Evolutionary conservation across 2,113 vertebrate species (phyloP), one percentile per base, ranked within the genome.

Genomic region (Clarias batrachus): DNA sequence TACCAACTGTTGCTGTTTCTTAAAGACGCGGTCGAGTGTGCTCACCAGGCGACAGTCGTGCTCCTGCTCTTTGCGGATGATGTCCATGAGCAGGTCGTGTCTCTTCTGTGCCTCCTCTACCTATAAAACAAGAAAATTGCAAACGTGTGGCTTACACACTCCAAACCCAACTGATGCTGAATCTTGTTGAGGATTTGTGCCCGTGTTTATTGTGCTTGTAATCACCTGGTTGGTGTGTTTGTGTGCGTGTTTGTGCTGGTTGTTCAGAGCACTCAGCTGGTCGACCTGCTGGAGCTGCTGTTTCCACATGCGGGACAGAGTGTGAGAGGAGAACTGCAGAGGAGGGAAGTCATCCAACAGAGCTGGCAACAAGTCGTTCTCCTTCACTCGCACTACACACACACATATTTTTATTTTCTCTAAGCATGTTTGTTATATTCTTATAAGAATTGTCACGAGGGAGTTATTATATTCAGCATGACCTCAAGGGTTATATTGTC

Each of bases 41-140:
- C 96, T 90, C 94, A 99, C 98, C 96, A 99, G 92, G 73, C 97
- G 96, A 87, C 88, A 96, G 88, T 92, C 96, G 89, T 97, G 97
- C 21, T 96, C 96, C 84, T 96, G 96, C 19, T 98, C 95, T 92
- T 95, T 98, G 88, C 91, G 96, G 82, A 97, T 92, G 79, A 98
- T 94, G 23, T 93, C 93, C 90, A 94, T 92, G 56, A 99, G 95
- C 62, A 98, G 94, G 48, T 97, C 95, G 0, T 98, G 95, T 91
- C 96, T 97, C 93, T 91, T 96, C 89, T 97, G 94, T 9, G 96
- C 96, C 89, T 97, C 96, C 87, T 96, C 94, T 93, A 98, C 89
- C 98, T 99, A 88, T 30, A 83, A n/a, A 84, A 56, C 86, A 33
- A 60, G 0, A 10, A 3, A 77, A 56, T 56, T 27, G 74, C 16